Evolutionary conservation across 2,888 invertebrate species (phyloP), one percentile per base, ranked within the genome.

Genomic region (Laspeyria flexula): DNA sequence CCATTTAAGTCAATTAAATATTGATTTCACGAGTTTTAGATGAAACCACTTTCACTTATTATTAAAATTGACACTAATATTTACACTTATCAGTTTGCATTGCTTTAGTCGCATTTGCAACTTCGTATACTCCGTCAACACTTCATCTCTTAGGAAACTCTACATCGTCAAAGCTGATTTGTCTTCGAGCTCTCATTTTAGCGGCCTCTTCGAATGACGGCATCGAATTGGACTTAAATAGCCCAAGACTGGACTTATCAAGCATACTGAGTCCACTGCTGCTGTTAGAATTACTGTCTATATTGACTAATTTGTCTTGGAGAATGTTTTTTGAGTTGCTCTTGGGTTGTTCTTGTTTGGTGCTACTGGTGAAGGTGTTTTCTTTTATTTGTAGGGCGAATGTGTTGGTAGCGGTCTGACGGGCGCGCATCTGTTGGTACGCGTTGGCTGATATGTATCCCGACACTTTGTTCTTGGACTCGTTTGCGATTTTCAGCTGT

Each of bases 111-210:
- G 44, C 42, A 15, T 33, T 35, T 29, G 44, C 43, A 35, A 30
- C 38, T 43, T 21, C 31, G 38, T 0, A 12, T 7, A 13, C 31
- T 40, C 15, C 31, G 2, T 31, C 42, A 50, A 30, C 65, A 55
- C 55, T 70, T 92, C 89, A 93, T 75, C 92, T 87, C 60, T 88
- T 90, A 39, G 90, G 87, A 52, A 90, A 89, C 54, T 92, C 91
- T 25, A 90, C 73, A 75, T 92, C 93, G 76, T 94, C 94, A 71
- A 94, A 94, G 69, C 93, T 93, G 69, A 94, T 94, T 75, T 94
- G 94, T 25, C 94, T 83, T 11, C 94, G 84, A 1, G 93, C 94
- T 65, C 93, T 90, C 77, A 92, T 88, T 71, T 90, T 93, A 18
- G 86, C 86, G 0, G 85, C 87, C 58, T 90, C 93, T 60, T 87